These are phyloP conservation scores for Hydropsyche betteni DNA, from an alignment of 2,888 invertebrate species.

Conservation along the genomic window DNA sequence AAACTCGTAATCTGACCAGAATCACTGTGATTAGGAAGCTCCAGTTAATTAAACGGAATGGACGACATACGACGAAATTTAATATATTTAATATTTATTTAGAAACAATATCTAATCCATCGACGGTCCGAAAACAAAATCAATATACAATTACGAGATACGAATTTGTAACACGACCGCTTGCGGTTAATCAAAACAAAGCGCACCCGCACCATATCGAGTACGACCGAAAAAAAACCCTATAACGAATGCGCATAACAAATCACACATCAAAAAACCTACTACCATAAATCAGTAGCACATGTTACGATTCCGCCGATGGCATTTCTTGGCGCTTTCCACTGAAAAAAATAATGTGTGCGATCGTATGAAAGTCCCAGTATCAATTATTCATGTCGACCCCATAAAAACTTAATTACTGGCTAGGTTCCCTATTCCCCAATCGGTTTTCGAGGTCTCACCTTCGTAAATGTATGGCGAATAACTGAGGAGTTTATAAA, in stretches of 20 bases:
- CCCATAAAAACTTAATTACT: constrained; percentile 48
- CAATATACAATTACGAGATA: no score
- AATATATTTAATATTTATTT: no score
- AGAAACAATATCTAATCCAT: no score
- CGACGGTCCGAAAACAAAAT: no score
- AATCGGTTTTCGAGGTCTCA: constrained; percentile 1
- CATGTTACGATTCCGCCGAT: constrained; percentile 42
- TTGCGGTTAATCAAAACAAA: constrained; percentile 6
- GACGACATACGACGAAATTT: no score
- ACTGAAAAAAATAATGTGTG: neutral
- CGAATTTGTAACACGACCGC: neutral
- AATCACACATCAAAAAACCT: constrained; percentile 23
- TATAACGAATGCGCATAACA: constrained; percentile 4
- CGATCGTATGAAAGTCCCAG: neutral
- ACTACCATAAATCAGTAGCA: constrained; percentile 43
- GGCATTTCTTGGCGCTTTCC: constrained; percentile 25
- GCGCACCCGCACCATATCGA: neutral
- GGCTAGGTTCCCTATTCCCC: constrained; percentile 14
- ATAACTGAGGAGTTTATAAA: neutral
- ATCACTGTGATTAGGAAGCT: no score
- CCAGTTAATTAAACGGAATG: no score
- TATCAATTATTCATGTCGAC: constrained; percentile 44
- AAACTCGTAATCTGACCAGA: no score
- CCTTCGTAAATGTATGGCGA: neutral
- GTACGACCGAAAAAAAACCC: neutral